phyloP scores from a whole-genome alignment of 2,888 invertebrate species.

The Orthosia cruda region DNA sequence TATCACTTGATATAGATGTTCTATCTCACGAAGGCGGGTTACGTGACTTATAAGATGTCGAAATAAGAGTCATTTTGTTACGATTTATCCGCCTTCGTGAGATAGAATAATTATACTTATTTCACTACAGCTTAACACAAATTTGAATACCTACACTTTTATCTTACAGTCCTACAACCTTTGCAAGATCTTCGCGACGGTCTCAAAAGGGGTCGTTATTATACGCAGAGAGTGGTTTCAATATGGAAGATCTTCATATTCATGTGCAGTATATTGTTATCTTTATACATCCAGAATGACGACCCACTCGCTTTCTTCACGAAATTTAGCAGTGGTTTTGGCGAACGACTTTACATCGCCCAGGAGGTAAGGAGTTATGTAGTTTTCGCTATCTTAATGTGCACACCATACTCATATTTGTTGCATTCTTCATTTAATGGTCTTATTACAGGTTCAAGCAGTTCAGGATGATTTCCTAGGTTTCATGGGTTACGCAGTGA shows the following conservation, averaged over 20 bases:
- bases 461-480: constrained; percentile 82
- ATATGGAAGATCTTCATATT: constrained; percentile 95
- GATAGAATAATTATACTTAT: neutral
- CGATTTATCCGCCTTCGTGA: no score
- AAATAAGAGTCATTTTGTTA: no score
- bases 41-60: no score
- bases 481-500: constrained; percentile 81
- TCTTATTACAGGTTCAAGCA: constrained; percentile 84
- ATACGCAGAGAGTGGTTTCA: constrained; percentile 94
- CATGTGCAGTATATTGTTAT: constrained; percentile 92
- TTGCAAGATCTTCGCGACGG: constrained; percentile 89
- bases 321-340: constrained; percentile 88
- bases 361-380: constrained; percentile 85
- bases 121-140: constrained; percentile 1
- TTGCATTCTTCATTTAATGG: neutral
- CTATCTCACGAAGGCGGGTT: no score
- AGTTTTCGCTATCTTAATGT: neutral
- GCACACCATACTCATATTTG: neutral
- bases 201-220: constrained; percentile 93
- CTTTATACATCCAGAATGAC: constrained; percentile 88
- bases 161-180: constrained; percentile 53
- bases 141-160: constrained; percentile 21
- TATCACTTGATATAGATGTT: neutral
- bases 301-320: constrained; percentile 89
- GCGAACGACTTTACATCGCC: constrained; percentile 88